These are phyloP conservation scores for Platysteira castanea DNA, from an alignment of 2,113 vertebrate species.

Conservation along the genomic window DNA sequence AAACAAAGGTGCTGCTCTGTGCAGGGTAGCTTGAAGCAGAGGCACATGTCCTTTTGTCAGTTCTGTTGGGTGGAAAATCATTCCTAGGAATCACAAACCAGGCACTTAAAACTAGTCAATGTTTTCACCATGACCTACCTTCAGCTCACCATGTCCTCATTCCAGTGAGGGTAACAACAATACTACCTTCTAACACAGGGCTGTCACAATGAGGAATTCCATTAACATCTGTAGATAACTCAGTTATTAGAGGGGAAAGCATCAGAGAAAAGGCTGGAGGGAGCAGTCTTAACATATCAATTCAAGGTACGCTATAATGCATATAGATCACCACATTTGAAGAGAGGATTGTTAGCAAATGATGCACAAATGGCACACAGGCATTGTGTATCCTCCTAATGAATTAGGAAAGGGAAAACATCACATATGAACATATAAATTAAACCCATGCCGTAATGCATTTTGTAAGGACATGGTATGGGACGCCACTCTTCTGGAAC, in stretches of 20 bases:
- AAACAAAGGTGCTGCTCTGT: background rate
- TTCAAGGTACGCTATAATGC: background rate
- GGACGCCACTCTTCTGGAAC: background rate
- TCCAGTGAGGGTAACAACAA: background rate
- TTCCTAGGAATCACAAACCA: background rate
- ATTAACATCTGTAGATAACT: background rate
- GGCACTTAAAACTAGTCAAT: background rate
- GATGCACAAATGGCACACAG: background rate
- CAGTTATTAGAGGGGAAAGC: background rate
- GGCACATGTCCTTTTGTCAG: background rate
- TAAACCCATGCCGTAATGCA: background rate
- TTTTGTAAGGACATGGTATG: background rate
- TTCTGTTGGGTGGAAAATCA: background rate
- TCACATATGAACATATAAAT: background rate
- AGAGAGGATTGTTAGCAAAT: background rate
- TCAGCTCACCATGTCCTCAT: background rate
- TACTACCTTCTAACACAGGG: background rate
- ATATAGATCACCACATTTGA: background rate
- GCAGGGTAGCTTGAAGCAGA: background rate
- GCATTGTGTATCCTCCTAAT: background rate
- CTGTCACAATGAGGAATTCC: background rate
- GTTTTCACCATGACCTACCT: background rate
- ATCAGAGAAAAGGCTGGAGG: background rate
- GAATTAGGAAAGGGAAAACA: background rate
- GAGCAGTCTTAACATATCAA: background rate